Evolutionary conservation across 64 coral and sea anemone genomes (phyloP).

Genomic region (Stichodactyla mertensii): DNA sequence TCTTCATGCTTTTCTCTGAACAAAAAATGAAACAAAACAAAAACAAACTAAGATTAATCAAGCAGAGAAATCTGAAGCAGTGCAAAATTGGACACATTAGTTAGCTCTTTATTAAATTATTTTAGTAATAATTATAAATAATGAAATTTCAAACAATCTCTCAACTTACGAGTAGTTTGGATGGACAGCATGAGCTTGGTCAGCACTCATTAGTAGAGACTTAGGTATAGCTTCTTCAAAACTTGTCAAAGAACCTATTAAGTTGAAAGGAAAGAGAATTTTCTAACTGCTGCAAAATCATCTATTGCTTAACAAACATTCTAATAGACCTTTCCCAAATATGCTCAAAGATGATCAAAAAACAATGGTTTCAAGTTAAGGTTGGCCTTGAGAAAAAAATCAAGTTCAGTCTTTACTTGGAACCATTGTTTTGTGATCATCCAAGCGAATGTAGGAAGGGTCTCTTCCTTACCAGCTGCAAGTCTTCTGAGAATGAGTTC

Average conservation of each 20-base stretch:
- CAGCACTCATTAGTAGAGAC: slow-evolving; percentile 92
- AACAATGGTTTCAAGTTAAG: no score
- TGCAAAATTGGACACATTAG: no score
- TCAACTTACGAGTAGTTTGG: slow-evolving; percentile 74
- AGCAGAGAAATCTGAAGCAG: no score
- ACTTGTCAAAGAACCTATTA: slow-evolving; percentile 49
- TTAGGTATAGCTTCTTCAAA: slow-evolving; percentile 90
- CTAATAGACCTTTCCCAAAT: not conserved
- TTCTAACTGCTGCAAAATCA: no score
- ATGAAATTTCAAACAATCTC: no score
- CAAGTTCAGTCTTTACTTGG: no score
- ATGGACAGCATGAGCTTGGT: slow-evolving; percentile 89
- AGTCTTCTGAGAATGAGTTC: slow-evolving; percentile 83
- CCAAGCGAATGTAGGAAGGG: not conserved
- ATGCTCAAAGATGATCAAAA: not conserved
- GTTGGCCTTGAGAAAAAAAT: no score
- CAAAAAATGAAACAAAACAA: not conserved
- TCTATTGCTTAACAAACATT: no score
- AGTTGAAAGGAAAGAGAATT: not conserved
- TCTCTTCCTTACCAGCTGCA: slow-evolving; percentile 20
- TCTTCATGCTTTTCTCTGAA: slow-evolving; percentile 95
- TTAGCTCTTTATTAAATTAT: no score
- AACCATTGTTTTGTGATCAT: no score
- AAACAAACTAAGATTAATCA: not conserved
- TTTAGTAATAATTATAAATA: no score